phyloP scores from a whole-genome alignment of 2,113 vertebrate species.

The Illadopsis cleaveri region DNA sequence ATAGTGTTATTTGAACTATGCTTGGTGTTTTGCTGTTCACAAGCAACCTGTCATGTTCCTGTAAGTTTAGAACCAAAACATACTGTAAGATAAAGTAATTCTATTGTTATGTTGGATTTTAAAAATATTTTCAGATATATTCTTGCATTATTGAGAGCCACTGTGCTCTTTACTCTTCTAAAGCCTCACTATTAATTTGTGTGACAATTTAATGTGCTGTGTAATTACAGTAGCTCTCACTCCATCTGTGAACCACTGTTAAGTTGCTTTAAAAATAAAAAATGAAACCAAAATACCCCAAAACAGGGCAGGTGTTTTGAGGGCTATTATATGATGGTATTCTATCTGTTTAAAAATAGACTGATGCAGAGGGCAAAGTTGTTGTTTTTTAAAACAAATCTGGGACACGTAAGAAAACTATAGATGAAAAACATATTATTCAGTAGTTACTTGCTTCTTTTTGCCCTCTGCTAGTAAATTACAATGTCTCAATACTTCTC shows the following conservation, averaged over 20 bases:
- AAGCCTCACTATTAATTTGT: neutral
- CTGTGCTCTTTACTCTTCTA: neutral
- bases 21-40: neutral
- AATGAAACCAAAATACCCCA: accelerated
- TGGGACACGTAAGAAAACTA: neutral
- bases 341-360: neutral
- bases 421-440: neutral
- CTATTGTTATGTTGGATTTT: neutral
- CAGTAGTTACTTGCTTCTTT: neutral
- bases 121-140: neutral
- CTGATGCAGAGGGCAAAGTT: neutral
- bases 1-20: neutral
- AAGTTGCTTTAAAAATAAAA: neutral
- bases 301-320: neutral
- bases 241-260: neutral
- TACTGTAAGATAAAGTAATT: neutral
- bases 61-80: neutral
- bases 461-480: neutral
- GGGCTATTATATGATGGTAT: neutral
- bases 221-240: neutral
- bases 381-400: neutral
- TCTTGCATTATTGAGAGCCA: neutral
- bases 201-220: neutral
- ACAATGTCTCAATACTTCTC: neutral
- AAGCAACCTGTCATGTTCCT: neutral